These are phyloP conservation scores for Enteromius treurensis DNA, from an alignment of 2,797 vertebrate species.

Conservation along the genomic window DNA sequence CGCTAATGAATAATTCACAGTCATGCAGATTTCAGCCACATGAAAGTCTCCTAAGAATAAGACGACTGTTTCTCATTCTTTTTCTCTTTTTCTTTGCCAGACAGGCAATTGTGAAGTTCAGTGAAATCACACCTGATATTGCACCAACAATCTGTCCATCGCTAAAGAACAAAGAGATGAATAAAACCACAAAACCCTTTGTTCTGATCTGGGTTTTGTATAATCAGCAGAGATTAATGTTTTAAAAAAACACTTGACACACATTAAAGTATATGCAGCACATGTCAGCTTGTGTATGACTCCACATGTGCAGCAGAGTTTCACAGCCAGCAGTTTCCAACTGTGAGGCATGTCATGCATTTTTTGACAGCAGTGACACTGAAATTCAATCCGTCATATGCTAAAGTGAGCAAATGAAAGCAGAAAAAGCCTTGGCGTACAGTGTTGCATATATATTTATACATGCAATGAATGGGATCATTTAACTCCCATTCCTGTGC, in stretches of 20 bases:
- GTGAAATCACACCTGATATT: slow-evolving; percentile 40
- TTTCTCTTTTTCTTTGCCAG: slow-evolving; percentile 37
- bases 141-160: slow-evolving; percentile 21
- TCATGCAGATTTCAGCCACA: slow-evolving; percentile 75
- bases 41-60: slow-evolving; percentile 63
- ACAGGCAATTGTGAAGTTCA: slow-evolving; percentile 23
- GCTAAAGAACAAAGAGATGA: slow-evolving; percentile 20
- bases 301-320: slow-evolving; percentile 17
- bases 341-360: slow-evolving; percentile 15
- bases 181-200: neutral
- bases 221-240: slow-evolving; percentile 7
- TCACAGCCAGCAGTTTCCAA: slow-evolving; percentile 13
- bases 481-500: slow-evolving; percentile 67
- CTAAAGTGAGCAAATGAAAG: slow-evolving; percentile 3
- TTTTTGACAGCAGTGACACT: slow-evolving; percentile 35
- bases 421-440: slow-evolving; percentile 15
- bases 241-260: neutral
- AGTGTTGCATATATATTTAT: slow-evolving; percentile 55
- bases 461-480: slow-evolving; percentile 59
- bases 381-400: slow-evolving; percentile 5
- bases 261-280: slow-evolving; percentile 8
- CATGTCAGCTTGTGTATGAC: slow-evolving; percentile 20
- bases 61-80: slow-evolving; percentile 26
- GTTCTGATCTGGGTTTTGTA: neutral
- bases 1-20: slow-evolving; percentile 57